phyloP scores from a whole-genome alignment of 2,113 vertebrate genomes.

The Sinocyclocheilus anophthalmus region DNA sequence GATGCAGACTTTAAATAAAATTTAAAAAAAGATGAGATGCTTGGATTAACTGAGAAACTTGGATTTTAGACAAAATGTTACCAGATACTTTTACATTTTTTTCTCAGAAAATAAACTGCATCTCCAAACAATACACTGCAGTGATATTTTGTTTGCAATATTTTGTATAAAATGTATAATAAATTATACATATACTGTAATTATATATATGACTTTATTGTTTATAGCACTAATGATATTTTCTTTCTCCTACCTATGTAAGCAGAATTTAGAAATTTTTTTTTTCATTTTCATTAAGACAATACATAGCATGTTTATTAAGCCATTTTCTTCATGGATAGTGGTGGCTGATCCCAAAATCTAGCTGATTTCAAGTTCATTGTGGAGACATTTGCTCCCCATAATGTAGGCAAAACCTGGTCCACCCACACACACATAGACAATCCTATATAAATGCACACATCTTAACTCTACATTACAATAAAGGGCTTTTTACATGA shows the following conservation, averaged over 20 bases:
- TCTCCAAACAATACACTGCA: neutral
- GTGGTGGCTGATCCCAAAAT: neutral
- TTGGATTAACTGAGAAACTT: neutral
- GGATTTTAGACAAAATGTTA: neutral
- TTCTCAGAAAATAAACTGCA: neutral
- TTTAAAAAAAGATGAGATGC: no score
- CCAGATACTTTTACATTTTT: neutral
- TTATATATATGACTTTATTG: no score
- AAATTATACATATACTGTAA: neutral
- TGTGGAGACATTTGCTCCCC: neutral
- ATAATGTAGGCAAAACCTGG: neutral
- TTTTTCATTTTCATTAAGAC: no score
- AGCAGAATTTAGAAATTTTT: no score
- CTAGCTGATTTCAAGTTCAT: no score
- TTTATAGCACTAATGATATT: no score
- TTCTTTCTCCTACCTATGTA: no score
- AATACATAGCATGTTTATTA: neutral
- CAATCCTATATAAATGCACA: neutral
- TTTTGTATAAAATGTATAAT: neutral
- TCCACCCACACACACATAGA: neutral
- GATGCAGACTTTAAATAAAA: no score
- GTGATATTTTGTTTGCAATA: neutral
- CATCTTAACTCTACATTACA: neutral
- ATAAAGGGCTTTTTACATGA: conserved; percentile 14
- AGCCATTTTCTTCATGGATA: neutral